A percentile compares a stretch with the other conserved stretches of the same genome.
phyloP scores from a whole-genome alignment of 2,888 invertebrate species.

The Pyrrhia umbra region DNA sequence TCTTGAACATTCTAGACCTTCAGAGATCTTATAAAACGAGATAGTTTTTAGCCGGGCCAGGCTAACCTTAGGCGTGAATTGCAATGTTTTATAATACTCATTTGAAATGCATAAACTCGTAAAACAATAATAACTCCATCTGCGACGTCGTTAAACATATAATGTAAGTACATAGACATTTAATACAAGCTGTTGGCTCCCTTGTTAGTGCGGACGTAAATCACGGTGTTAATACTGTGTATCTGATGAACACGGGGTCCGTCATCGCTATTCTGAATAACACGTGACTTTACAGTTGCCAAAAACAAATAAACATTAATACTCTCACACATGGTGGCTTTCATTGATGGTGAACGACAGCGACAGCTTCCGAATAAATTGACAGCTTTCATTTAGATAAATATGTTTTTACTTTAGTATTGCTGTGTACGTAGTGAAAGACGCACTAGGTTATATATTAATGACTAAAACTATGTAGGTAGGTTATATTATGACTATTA shows the following conservation, averaged over 20 bases:
- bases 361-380: slow-evolving; percentile 44
- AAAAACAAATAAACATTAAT: slow-evolving; percentile 60
- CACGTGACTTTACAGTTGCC: slow-evolving; percentile 65
- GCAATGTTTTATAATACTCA: slow-evolving; percentile 9
- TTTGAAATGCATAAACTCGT: slow-evolving; percentile 5
- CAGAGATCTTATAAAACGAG: no score
- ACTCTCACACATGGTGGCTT: slow-evolving; percentile 46
- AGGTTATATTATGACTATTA: not conserved
- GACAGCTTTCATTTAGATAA: slow-evolving; percentile 11
- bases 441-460: not conserved
- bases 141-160: slow-evolving; percentile 31
- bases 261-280: slow-evolving; percentile 67
- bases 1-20: no score
- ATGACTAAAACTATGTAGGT: not conserved
- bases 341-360: slow-evolving; percentile 53
- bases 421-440: not conserved
- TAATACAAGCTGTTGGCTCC: slow-evolving; percentile 42
- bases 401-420: not conserved
- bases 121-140: slow-evolving; percentile 5
- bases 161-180: slow-evolving; percentile 26
- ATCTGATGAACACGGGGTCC: slow-evolving; percentile 40
- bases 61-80: not conserved
- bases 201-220: slow-evolving; percentile 39
- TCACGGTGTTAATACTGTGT: slow-evolving; percentile 40
- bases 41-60: not conserved